Conservation (phyloP, 2,888 invertebrate species). For the Diarsia mendica region DNA sequence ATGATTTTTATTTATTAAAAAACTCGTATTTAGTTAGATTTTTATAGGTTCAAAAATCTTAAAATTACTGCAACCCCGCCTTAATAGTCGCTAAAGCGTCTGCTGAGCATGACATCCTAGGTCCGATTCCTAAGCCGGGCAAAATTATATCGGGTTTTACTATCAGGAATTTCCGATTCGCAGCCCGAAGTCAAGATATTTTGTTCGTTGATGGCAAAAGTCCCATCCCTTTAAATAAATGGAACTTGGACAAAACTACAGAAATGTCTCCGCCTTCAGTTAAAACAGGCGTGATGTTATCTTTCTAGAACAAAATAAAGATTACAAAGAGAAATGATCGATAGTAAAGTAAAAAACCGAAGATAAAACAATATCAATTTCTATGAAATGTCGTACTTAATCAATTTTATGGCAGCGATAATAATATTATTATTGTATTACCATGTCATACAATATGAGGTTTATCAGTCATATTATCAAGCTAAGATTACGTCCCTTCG, state of each 20-base stretch:
- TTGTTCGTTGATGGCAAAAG: not conserved
- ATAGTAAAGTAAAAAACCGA: not conserved
- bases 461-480: constrained; percentile 17
- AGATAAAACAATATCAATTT: constrained; percentile 6
- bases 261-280: not conserved
- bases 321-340: not conserved
- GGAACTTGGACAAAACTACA: not conserved
- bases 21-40: too few relatives aligned
- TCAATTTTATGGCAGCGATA: constrained; percentile 13
- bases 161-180: not conserved
- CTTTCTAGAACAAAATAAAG: not conserved
- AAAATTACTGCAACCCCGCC: too few relatives aligned
- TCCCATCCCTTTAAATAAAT: not conserved
- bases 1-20: too few relatives aligned
- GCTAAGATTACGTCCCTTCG: constrained; percentile 6
- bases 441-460: not conserved
- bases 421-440: constrained; percentile 24
- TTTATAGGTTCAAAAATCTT: too few relatives aligned
- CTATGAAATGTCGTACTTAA: constrained; percentile 4
- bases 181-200: not conserved
- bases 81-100: too few relatives aligned
- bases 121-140: not conserved
- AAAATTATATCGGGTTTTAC: not conserved
- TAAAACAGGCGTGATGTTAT: not conserved
- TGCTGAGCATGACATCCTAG: not conserved